Evolutionary conservation across 1,140 invertebrate species (phyloP).

Genomic region (Bradysia coprophila): DNA sequence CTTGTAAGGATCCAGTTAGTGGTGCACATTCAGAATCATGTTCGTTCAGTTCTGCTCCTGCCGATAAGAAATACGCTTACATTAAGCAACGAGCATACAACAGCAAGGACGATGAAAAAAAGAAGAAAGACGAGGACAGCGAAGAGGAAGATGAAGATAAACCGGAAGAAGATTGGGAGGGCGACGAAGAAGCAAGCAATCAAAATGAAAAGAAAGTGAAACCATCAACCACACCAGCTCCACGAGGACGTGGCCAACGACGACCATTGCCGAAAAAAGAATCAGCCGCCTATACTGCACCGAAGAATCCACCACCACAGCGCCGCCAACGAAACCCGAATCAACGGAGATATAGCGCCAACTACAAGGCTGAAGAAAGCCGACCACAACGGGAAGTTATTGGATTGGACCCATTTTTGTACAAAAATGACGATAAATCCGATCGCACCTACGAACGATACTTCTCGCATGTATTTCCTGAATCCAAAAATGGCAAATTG

Average conservation of each 20-base stretch:
- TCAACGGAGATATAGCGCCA: background rate
- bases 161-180: slow-evolving; percentile 16
- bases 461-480: slow-evolving; percentile 24
- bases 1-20: slow-evolving; percentile 44
- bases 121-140: slow-evolving; percentile 19
- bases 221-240: background rate
- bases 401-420: background rate
- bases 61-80: slow-evolving; percentile 48
- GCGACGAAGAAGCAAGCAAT: slow-evolving; percentile 22
- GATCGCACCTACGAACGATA: slow-evolving; percentile 24
- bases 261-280: background rate
- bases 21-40: slow-evolving; percentile 52
- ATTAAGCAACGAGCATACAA: slow-evolving; percentile 36
- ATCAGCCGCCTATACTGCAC: slow-evolving; percentile 6
- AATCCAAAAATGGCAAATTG: slow-evolving; percentile 26
- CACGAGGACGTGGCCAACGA: background rate
- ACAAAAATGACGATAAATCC: slow-evolving; percentile 17
- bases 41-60: slow-evolving; percentile 43
- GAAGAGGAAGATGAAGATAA: slow-evolving; percentile 22
- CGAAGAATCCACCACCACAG: slow-evolving; percentile 21
- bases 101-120: slow-evolving; percentile 30
- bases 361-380: background rate
- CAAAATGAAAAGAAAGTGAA: slow-evolving; percentile 1
- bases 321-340: slow-evolving; percentile 16
- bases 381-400: background rate